Percentiles rank a stretch among this genome's conserved stretches.
These are phyloP conservation scores for Antechinus stuartii DNA, from an alignment of 2,113 vertebrate genomes.

Conservation along the genomic window DNA sequence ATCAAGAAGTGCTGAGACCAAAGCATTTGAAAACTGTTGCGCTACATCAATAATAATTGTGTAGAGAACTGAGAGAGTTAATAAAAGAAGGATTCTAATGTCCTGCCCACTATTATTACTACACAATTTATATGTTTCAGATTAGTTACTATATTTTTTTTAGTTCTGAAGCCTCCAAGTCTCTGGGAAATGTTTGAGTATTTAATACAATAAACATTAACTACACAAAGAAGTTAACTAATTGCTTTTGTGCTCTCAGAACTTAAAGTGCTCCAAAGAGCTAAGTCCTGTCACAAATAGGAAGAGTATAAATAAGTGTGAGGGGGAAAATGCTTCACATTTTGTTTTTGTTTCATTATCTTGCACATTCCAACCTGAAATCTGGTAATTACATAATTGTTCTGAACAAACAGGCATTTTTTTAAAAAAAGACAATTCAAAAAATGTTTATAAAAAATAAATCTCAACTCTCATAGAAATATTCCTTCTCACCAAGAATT, in stretches of 20 bases:
- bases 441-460: slow-evolving; percentile 71
- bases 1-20: background rate
- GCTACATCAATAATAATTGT: background rate
- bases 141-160: background rate
- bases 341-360: slow-evolving; percentile 19
- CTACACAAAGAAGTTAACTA: background rate
- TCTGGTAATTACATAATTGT: slow-evolving; percentile 68
- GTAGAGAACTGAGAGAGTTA: background rate
- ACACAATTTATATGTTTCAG: background rate
- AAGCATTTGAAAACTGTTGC: background rate
- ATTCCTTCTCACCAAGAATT: slow-evolving; percentile 61
- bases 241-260: background rate
- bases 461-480: slow-evolving; percentile 45
- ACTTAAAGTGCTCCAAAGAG: background rate
- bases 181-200: background rate
- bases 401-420: slow-evolving; percentile 57
- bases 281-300: background rate
- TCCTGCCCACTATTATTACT: background rate
- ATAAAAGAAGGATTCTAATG: background rate
- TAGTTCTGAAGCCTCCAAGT: background rate
- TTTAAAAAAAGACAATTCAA: slow-evolving; percentile 75
- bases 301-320: background rate
- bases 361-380: slow-evolving; percentile 41
- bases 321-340: slow-evolving; percentile 22
- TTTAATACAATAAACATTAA: background rate